Percentiles rank a stretch among this genome's conserved stretches.
phyloP scores from a whole-genome alignment of 2,888 invertebrate genomes.

The Blastobasis adustella region DNA sequence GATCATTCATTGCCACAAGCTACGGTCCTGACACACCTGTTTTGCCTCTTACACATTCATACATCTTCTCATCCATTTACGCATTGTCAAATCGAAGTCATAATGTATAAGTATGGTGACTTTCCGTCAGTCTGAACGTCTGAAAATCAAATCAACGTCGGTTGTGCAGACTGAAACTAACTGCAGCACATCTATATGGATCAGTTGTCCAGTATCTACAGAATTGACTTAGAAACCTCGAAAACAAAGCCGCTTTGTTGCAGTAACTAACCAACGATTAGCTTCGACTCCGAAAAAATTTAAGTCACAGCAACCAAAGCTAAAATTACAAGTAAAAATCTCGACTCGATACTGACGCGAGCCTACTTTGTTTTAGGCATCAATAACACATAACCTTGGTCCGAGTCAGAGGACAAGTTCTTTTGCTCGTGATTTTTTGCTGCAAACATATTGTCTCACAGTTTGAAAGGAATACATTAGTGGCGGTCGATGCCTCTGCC shows the following conservation, averaged over 20 bases:
- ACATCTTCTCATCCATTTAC: no score
- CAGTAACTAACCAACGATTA: neutral
- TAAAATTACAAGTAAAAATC: conserved; percentile 35
- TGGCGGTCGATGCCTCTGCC: conserved; percentile 43
- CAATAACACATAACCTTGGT: conserved; percentile 42
- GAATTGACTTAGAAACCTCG: no score
- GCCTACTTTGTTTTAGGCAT: conserved; percentile 37
- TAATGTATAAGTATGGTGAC: no score
- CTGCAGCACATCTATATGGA: no score
- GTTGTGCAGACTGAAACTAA: no score
- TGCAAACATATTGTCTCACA: conserved; percentile 54
- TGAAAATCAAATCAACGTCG: no score
- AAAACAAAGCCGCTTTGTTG: neutral
- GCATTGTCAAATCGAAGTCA: no score
- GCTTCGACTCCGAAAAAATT: conserved; percentile 20
- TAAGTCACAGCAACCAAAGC: conserved; percentile 45
- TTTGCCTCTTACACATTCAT: no score
- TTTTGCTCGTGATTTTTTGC: conserved; percentile 51
- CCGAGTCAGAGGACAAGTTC: conserved; percentile 43
- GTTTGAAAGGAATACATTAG: conserved; percentile 65
- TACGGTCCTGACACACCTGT: no score
- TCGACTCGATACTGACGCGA: conserved; percentile 30
- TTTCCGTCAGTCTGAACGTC: no score
- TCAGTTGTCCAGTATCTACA: no score
- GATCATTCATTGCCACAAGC: no score